A percentile compares a stretch with the other conserved stretches of the same genome.
phyloP scores from a whole-genome alignment of 2,797 vertebrate genomes.

The Dromococcyx pavoninus region DNA sequence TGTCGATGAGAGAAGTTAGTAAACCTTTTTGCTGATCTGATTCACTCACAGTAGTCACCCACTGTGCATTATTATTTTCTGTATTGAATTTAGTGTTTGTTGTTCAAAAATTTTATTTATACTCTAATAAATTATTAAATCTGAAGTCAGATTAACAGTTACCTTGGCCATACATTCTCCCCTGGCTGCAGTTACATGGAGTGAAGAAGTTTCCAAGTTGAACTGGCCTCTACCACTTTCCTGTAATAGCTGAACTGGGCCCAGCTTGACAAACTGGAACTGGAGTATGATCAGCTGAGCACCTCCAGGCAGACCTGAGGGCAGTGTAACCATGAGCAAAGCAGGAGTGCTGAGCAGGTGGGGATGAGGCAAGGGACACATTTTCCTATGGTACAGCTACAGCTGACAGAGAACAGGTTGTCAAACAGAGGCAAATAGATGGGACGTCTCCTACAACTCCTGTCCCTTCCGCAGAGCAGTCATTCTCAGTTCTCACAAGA shows the following conservation, averaged over 20 bases:
- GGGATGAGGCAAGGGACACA: neutral
- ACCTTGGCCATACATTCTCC: neutral
- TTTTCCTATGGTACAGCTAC: neutral
- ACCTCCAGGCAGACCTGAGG: neutral
- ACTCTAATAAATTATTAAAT: neutral
- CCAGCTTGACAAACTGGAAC: neutral
- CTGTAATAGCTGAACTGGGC: neutral
- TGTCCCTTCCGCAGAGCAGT: neutral
- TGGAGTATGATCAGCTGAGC: neutral
- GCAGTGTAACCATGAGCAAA: neutral
- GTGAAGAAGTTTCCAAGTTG: neutral
- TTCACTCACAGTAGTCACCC: neutral
- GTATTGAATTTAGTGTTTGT: neutral
- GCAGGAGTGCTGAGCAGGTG: neutral
- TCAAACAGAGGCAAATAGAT: neutral
- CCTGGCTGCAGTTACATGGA: neutral
- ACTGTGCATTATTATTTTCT: neutral
- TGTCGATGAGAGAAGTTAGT: neutral
- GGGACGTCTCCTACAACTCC: neutral
- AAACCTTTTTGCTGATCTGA: neutral
- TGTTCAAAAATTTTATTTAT: neutral
- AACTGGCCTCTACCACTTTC: neutral
- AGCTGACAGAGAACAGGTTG: neutral
- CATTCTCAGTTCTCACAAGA: neutral
- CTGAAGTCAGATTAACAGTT: neutral